Base-by-base conservation (phyloP, 2,888 invertebrate species). In the Hydrotaea cyrtoneurina region DNA sequence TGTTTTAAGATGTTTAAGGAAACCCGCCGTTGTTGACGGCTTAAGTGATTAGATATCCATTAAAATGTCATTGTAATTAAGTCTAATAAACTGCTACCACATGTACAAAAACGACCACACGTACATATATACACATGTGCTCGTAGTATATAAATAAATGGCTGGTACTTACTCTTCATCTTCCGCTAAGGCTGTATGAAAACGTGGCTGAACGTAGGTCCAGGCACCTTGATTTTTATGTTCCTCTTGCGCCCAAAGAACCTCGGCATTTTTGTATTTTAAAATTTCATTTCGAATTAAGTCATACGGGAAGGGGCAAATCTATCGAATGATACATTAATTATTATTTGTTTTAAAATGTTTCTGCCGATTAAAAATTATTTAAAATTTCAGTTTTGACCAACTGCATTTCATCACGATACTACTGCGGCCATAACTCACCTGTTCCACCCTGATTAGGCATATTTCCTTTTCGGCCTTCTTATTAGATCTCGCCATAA, bases 141-240 rank as follows among this genome's bases (percentile, higher is more conserved):
- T 39, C 39, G 39, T 39, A 39, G 13, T 50, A n/a, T 50, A n/a
- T 8, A 64, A 36, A 66, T 4, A 66, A 66, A 21, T 66, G 21
- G 17, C 3, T 19, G 19, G 71, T 80, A 85, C 85, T 85, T 50
- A 85, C 85, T 94, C 94, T 88, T 96, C 95, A 88, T 95, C 94
- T 91, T 95, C 95, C 90, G 95, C 95, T 88, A 97, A 93, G 86
- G 97, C 94, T 5, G 94, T 96, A 81, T 95, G 93, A 88, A 97
- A 93, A 72, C 96, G 93, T 17, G 95, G 94, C 91, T 95, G 95
- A 69, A 95, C 95, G 89, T 96, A 97, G 0, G 93, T 91, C 96
- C 96, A 97, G 57, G 95, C 94, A 0, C 98, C 98, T 90, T 95
- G 95, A 92, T 98, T 98, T 93, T 96, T 97, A 91, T 97, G 98